Base-by-base conservation (phyloP, 1,140 invertebrate genomes). In the Drosophila sulfurigaster region DNA sequence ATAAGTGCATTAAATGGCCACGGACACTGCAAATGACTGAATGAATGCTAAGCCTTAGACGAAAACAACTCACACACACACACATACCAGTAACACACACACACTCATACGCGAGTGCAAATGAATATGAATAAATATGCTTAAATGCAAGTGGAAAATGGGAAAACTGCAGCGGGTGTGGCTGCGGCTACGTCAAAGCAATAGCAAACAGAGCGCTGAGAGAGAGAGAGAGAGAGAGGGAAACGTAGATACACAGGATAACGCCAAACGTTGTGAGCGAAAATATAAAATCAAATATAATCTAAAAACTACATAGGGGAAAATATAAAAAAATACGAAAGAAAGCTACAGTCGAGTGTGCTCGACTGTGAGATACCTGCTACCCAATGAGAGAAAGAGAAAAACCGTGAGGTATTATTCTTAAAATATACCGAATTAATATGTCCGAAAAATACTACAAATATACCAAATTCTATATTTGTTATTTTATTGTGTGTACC, bases 1-100 rank as follows among this genome's bases (percentile, higher is more conserved):
- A 88, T 85, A 88, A 88, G 85, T 89, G 83, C 85, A 83, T 88
- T 87, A 83, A 87, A 88, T 83, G 81, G 69, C 73, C 74, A 69
- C 64, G 81, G 77, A 77, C 66, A 79, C 67, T 75, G 82, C 77
- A 57, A 88, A 77, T 80, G 77, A 83, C 83, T 87, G 83, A 87
- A 88, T 74, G 69, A 86, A 79, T 68, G 69, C 73, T 66, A 65
- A 72, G 82, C 72, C 75, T 63, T 70, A 76, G 83, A 79, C 65
- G 69, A 70, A 78, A 65, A 65, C 48, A 46, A 35, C 38, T 48
- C 51, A 46, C 58, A 38, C 8, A 35, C 28, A 51, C 15, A 56
- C 25, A 58, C 8, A 43, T 3, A 20, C 20, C 20, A 3, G 20
- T 20, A 20, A 20, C 45, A 59, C 20, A 60, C 6, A 28, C 16